Base-by-base conservation (phyloP, 2,797 vertebrate species). In the Thripadectes ignobilis region DNA sequence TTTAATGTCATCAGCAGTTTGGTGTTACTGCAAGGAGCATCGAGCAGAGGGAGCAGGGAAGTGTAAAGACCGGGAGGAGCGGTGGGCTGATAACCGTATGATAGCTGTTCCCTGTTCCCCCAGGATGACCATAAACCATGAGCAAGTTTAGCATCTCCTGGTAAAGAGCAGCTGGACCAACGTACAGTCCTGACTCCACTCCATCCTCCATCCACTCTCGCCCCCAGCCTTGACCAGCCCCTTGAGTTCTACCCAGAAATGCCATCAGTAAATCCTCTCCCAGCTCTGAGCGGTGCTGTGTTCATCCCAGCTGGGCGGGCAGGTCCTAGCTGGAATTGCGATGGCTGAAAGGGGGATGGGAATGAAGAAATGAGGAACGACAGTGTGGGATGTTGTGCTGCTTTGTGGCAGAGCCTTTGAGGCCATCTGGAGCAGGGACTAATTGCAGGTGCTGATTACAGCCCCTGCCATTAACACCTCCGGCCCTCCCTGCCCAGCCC, bases 1-100 rank as follows among this genome's bases (percentile, higher is more conserved):
- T 90, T 94, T 94, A 95, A 93, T 97, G 96, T 96, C 94, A 95
- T 49, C 95, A 66, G 94, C 69, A 72, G 73, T 65, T 93, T 86
- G 95, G 79, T 0, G 21, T 72, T 88, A 78, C 80, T 14, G 76
- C 62, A 23, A 73, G 83, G 6, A 88, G 27, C 5, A 1, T 32
- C 29, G 17, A 59, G 65, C 73, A 29, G 78, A 81, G 59, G 63
- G 71, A 84, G 54, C 14, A 3, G 6, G 22, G 78, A 62, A 87
- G 69, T 71, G 85, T 46, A 65, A 84, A 43, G 82, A 27, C 29
- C 11, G 1, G 32, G 43, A 82, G 74, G 43, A 77, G 32, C 9
- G 0, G 41, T 24, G 72, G 39, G 46, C 49, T 85, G 52, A 55
- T 30, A 38, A 10, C 38, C 54, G 27, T 4, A 16, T 0, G 3